A percentile compares a stretch with the other conserved stretches of the same genome.
phyloP scores from a whole-genome alignment of 2,888 invertebrate genomes.

The Eremobia ochroleuca region DNA sequence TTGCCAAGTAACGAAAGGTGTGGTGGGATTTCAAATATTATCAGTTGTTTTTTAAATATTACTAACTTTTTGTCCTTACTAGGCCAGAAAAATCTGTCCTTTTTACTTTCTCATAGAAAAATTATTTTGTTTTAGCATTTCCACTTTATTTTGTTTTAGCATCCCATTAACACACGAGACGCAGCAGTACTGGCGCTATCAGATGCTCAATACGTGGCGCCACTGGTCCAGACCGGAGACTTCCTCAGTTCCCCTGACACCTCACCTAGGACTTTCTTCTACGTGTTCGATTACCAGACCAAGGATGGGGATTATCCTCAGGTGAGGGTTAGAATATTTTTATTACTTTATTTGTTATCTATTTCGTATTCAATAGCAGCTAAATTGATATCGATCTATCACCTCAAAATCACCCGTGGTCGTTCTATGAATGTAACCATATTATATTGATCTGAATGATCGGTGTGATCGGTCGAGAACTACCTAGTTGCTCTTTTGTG shows the following conservation, averaged over 20 bases:
- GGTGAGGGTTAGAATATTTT: constrained; percentile 85
- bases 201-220: constrained; percentile 98
- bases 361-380: not conserved
- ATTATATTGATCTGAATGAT: not conserved
- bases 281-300: constrained; percentile 98
- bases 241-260: constrained; percentile 91
- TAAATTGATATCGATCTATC: not conserved
- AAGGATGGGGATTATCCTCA: constrained; percentile 97
- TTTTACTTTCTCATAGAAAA: not conserved
- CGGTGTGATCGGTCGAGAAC: not conserved
- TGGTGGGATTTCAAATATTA: too few species aligned
- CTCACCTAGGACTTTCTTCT: constrained; percentile 96
- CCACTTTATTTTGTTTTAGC: constrained; percentile 74
- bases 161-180: constrained; percentile 97
- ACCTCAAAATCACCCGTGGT: not conserved
- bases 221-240: constrained; percentile 96
- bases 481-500: not conserved
- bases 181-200: constrained; percentile 98
- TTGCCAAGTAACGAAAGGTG: too few species aligned
- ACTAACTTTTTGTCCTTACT: too few species aligned
- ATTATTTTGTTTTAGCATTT: not conserved
- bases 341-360: constrained; percentile 15
- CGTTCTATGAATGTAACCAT: not conserved
- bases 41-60: too few species aligned
- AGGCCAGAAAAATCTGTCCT: too few species aligned